These are phyloP conservation scores for Gadopsis marmoratus DNA, from an alignment of 2,797 vertebrate species.

Conservation along the genomic window DNA sequence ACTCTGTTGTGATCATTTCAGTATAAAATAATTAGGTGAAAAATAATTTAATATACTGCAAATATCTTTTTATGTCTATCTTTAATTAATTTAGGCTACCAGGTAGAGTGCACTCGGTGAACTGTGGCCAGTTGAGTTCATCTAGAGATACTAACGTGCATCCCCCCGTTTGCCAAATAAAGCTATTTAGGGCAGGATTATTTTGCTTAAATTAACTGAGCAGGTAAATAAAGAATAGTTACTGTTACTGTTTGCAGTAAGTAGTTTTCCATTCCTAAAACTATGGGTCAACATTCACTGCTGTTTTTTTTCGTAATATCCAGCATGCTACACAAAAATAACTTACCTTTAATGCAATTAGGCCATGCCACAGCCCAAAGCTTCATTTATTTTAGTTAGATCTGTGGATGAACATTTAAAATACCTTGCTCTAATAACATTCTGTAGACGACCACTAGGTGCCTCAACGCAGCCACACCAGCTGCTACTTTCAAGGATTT, in stretches of 20 bases:
- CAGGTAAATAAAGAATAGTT: conserved; percentile 2
- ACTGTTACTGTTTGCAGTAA: not conserved
- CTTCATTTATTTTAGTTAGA: conserved; percentile 15
- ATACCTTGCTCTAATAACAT: conserved; percentile 21
- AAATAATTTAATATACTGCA: too few relatives aligned
- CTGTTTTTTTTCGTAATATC: conserved; percentile 2
- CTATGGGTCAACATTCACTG: not conserved
- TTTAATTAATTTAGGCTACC: too few relatives aligned
- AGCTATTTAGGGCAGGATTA: not conserved
- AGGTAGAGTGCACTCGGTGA: too few relatives aligned
- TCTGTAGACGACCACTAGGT: conserved; percentile 2
- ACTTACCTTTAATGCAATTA: conserved; percentile 20
- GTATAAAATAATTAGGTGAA: too few relatives aligned
- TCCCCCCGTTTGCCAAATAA: too few relatives aligned
- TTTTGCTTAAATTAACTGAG: not conserved
- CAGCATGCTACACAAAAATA: not conserved
- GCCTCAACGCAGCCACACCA: conserved; percentile 1
- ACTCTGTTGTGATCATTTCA: too few relatives aligned
- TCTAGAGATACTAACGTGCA: too few relatives aligned
- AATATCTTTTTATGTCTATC: too few relatives aligned
- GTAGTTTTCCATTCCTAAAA: not conserved
- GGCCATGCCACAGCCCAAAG: conserved; percentile 19
- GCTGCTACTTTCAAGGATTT: conserved; percentile 38
- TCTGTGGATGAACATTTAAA: conserved; percentile 39
- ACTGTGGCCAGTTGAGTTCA: too few relatives aligned